A percentile compares a stretch with the other conserved stretches of the same genome.
phyloP scores from a whole-genome alignment of 2,888 invertebrate genomes.

The Parasteatoda lunata region DNA sequence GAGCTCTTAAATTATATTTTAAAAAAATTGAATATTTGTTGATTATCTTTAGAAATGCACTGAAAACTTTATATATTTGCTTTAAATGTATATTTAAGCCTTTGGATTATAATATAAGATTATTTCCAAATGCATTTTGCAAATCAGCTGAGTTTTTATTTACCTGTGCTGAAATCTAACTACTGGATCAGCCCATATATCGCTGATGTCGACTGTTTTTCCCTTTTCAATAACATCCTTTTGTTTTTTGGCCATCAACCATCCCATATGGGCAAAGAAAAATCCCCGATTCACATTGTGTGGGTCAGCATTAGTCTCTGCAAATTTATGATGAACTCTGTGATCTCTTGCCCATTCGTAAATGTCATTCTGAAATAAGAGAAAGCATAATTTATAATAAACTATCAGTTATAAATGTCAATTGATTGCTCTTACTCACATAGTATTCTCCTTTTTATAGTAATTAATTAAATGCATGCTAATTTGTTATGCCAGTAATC shows the following conservation, averaged over 20 bases:
- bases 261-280: slow-evolving; percentile 78
- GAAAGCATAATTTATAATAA: background rate
- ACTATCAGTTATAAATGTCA: background rate
- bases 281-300: slow-evolving; percentile 75
- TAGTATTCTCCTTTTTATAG: too few relatives aligned
- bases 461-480: too few relatives aligned
- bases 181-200: slow-evolving; percentile 76
- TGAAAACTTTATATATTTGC: too few relatives aligned
- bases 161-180: slow-evolving; percentile 76
- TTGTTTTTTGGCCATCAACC: slow-evolving; percentile 77
- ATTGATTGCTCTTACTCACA: too few relatives aligned
- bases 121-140: too few relatives aligned
- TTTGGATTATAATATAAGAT: too few relatives aligned
- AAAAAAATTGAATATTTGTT: too few relatives aligned
- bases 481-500: too few relatives aligned
- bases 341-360: slow-evolving; percentile 75
- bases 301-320: slow-evolving; percentile 75
- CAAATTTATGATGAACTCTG: slow-evolving; percentile 75
- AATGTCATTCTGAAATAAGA: slow-evolving; percentile 72
- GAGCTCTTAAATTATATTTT: too few relatives aligned
- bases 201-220: slow-evolving; percentile 75
- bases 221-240: slow-evolving; percentile 76
- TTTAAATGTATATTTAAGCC: too few relatives aligned
- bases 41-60: too few relatives aligned
- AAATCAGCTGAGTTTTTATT: slow-evolving; percentile 71